These are phyloP conservation scores for Bombus sylvicola DNA, from an alignment of 1,140 invertebrate species.

Conservation along the genomic window DNA sequence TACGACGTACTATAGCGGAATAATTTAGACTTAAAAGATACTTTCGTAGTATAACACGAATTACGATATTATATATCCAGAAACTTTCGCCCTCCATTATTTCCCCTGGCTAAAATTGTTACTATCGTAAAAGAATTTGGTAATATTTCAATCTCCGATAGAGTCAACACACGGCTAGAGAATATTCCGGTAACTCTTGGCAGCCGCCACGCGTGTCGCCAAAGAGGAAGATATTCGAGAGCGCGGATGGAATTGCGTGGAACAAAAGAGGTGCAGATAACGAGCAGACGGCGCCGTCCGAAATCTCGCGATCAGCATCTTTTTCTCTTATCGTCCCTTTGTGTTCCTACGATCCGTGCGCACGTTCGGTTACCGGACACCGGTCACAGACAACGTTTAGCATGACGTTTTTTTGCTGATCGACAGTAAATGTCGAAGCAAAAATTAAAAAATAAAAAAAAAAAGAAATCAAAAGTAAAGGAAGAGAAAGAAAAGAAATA, in stretches of 20 bases:
- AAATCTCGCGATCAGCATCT: slow-evolving; percentile 48
- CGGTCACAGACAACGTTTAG: slow-evolving; percentile 1
- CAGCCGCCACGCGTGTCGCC: not conserved
- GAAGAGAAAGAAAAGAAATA: not conserved
- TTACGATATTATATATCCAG: too few species aligned
- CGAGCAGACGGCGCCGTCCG: slow-evolving; percentile 44
- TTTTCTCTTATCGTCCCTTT: slow-evolving; percentile 30
- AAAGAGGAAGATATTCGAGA: slow-evolving; percentile 4
- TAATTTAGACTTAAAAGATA: too few species aligned
- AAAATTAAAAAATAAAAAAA: not conserved
- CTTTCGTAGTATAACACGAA: too few species aligned
- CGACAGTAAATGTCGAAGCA: slow-evolving; percentile 20
- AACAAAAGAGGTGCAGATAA: slow-evolving; percentile 43
- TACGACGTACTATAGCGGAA: too few species aligned
- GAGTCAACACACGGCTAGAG: not conserved
- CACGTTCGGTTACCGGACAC: slow-evolving; percentile 47
- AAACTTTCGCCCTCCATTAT: too few species aligned
- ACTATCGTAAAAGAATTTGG: not conserved
- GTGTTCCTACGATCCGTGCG: slow-evolving; percentile 15
- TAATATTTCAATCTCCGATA: not conserved
- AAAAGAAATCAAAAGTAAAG: not conserved
- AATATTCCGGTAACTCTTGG: not conserved
- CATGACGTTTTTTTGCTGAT: slow-evolving; percentile 32
- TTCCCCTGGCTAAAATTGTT: not conserved
- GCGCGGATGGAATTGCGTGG: slow-evolving; percentile 15